Base-by-base conservation (phyloP, 1,140 invertebrate genomes). In the Bombus soroeensis region DNA sequence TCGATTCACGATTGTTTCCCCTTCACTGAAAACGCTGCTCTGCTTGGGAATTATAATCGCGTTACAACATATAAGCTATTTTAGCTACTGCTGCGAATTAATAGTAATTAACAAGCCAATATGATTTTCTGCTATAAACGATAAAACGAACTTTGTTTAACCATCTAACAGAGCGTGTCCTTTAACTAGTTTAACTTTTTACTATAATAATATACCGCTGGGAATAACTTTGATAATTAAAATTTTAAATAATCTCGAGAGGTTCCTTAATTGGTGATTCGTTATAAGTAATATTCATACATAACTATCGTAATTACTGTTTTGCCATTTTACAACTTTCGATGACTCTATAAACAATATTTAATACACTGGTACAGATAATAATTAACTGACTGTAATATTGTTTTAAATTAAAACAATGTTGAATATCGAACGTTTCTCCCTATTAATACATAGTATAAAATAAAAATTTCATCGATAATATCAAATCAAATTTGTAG, bases 21-120 rank as follows among this genome's bases (percentile, higher is more conserved):
- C 57, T 47, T 37, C n/a, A n/a, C 41, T 25, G 53, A 39, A 25
- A 18, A 74, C 18, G 47, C 47, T 18, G 47, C 47, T 53, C 5
- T 22, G 5, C 18, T 10, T 6, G 13, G 53, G 13, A 75, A 75
- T 82, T 37, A 82, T 39, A 75, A 64, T 82, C 41, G 13, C 39
- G 80, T 82, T 75, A 74, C 71, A 75, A 9, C 39, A 37, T 82
- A 43, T 82, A 82, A 82, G 64, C 72, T 53, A 57, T 82, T 53
- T 64, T 82, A 82, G 25, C 15, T 8, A 32, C 10, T n/a, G 57
- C 57, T 32, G 25, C 71, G 71, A 57, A 75, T 75, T 82, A 82
- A 82, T 64, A 47, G 57, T 28, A 73, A 82, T 82, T 59, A 82
- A 64, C 57, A 41, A 22, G 8, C 28, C 25, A 57, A 64, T 28